phyloP scores from a whole-genome alignment of 2,797 vertebrate genomes.

The Hirundo rustica region DNA sequence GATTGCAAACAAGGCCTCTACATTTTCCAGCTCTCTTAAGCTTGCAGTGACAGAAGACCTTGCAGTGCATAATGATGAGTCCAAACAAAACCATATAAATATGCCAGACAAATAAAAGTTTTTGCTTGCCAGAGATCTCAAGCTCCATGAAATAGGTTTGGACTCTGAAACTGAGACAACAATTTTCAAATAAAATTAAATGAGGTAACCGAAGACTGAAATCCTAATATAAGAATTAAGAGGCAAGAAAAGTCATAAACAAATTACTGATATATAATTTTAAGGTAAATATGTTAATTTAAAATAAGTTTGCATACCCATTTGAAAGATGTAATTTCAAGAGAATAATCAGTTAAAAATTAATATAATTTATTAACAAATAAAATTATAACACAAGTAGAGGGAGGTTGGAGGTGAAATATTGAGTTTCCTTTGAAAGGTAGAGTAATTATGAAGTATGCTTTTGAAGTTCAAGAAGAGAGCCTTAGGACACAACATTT shows the following conservation, averaged over 20 bases:
- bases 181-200: slow-evolving; percentile 33
- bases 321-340: slow-evolving; percentile 71
- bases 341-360: slow-evolving; percentile 76
- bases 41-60: background rate
- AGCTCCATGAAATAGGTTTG: background rate
- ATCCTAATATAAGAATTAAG: slow-evolving; percentile 3
- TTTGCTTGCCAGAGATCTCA: background rate
- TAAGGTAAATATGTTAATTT: slow-evolving; percentile 60
- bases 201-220: background rate
- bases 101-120: background rate
- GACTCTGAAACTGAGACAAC: background rate
- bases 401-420: slow-evolving; percentile 87
- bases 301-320: slow-evolving; percentile 40
- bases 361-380: slow-evolving; percentile 83
- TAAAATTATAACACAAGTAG: slow-evolving; percentile 85
- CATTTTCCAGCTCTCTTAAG: background rate
- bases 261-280: slow-evolving; percentile 59
- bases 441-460: slow-evolving; percentile 87
- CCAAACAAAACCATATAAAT: background rate
- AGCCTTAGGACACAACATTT: slow-evolving; percentile 89
- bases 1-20: background rate
- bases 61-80: background rate
- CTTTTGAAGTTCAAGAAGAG: slow-evolving; percentile 90
- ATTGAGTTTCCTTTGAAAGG: slow-evolving; percentile 90
- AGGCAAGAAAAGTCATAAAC: slow-evolving; percentile 35